Percentiles rank a stretch among this genome's conserved stretches.
Conservation (phyloP, 2,888 invertebrate species). For the Nymphalis polychloros region DNA sequence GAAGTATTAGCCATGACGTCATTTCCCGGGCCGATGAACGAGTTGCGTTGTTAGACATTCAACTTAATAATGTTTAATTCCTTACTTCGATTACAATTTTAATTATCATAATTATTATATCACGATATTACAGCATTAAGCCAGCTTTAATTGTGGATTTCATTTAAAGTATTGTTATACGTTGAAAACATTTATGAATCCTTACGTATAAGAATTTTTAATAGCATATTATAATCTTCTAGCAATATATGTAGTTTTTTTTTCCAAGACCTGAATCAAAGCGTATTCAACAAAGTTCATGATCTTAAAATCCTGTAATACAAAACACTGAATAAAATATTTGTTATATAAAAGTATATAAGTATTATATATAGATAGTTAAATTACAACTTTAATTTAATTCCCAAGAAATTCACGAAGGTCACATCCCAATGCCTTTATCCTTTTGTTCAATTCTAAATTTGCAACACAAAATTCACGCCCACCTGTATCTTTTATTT, state of each 20-base stretch:
- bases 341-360: neutral
- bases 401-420: constrained; percentile 18
- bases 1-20: constrained; percentile 64
- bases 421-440: constrained; percentile 20
- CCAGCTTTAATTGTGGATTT: neutral
- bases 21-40: constrained; percentile 68
- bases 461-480: constrained; percentile 22
- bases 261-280: no score
- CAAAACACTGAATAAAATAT: no score
- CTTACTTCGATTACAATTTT: constrained; percentile 13
- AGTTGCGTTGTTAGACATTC: constrained; percentile 40
- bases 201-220: neutral
- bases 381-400: neutral
- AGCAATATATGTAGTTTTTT: no score
- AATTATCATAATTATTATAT: constrained; percentile 20
- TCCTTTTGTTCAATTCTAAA: constrained; percentile 16
- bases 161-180: neutral
- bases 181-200: neutral
- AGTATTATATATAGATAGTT: neutral
- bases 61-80: constrained; percentile 25
- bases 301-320: no score
- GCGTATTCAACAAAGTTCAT: neutral
- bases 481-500: constrained; percentile 16
- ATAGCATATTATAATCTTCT: no score
- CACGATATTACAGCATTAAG: neutral